Evolutionary conservation across 2,888 invertebrate genomes (phyloP).

Genomic region (Diogma glabrata): DNA sequence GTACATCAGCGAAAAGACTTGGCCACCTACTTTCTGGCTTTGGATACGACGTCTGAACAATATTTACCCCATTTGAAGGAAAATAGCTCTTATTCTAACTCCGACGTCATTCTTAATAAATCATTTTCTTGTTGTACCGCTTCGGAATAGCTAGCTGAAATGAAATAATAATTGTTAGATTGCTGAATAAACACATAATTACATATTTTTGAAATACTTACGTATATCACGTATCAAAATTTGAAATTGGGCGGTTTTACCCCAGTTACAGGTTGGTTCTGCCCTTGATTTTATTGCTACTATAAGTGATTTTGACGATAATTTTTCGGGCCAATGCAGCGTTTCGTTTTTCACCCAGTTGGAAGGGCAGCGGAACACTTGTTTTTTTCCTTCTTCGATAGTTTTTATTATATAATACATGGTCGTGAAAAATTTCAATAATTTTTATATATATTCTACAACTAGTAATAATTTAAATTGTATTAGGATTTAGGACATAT

Average conservation of each 20-base stretch:
- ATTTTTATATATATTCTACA: neutral
- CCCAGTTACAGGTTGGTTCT: neutral
- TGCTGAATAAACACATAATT: neutral
- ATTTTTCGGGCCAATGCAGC: too few species aligned
- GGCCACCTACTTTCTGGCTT: too few species aligned
- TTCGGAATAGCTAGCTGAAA: neutral
- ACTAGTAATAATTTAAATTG: too few species aligned
- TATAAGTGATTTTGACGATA: neutral
- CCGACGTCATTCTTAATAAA: neutral
- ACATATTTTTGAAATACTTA: neutral
- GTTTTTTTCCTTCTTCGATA: neutral
- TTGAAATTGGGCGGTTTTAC: neutral
- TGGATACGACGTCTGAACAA: too few species aligned
- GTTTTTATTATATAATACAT: neutral
- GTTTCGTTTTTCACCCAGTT: too few species aligned
- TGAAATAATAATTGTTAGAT: neutral
- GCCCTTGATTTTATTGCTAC: neutral
- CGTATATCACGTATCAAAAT: neutral
- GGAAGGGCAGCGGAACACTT: neutral
- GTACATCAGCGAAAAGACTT: too few species aligned
- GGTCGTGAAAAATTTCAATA: neutral
- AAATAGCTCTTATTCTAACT: neutral
- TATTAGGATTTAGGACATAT: too few species aligned
- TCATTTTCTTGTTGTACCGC: neutral
- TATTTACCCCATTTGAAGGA: too few species aligned